A percentile compares a stretch with the other conserved stretches of the same genome.
Evolutionary conservation across 1,140 invertebrate species (phyloP).

Genomic region (Cecropterus lyciades): DNA sequence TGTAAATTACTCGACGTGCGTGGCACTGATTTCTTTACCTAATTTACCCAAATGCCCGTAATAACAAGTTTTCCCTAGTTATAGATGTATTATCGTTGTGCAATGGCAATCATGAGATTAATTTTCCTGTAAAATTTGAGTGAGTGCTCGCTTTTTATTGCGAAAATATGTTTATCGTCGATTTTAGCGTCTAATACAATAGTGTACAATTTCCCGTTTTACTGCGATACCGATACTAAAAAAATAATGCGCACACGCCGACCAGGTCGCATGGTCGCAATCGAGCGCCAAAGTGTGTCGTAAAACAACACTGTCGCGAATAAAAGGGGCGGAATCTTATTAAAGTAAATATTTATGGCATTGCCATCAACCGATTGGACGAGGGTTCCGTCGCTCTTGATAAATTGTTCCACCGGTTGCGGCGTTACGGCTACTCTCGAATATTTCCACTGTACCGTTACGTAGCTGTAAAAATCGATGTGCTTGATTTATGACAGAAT

Average conservation of each 20-base stretch:
- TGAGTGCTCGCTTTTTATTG: conserved; percentile 6
- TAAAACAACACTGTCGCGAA: conserved; percentile 75
- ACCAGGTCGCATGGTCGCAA: conserved; percentile 52
- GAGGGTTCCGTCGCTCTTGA: conserved; percentile 73
- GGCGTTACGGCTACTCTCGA: conserved; percentile 62
- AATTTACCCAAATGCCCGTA: conserved; percentile 6
- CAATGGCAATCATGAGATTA: neutral
- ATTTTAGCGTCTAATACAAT: conserved; percentile 32
- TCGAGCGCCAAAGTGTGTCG: conserved; percentile 67
- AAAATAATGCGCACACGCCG: conserved; percentile 63
- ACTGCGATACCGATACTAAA: conserved; percentile 57
- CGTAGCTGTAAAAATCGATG: conserved; percentile 63
- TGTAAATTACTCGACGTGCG: conserved; percentile 14
- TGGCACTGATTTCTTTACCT: conserved; percentile 8
- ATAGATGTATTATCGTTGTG: conserved; percentile 4
- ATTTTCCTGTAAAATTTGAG: conserved; percentile 3
- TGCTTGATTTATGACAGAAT: conserved; percentile 69
- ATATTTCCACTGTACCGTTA: conserved; percentile 65
- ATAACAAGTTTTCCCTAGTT: conserved; percentile 14
- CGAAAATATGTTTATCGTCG: conserved; percentile 24
- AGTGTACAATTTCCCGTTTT: conserved; percentile 43
- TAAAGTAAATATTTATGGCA: conserved; percentile 85
- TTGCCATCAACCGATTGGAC: conserved; percentile 80
- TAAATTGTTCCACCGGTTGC: conserved; percentile 72
- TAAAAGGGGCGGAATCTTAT: conserved; percentile 82